Conservation (phyloP, 2,888 invertebrate species). For the Sycophila texana region DNA sequence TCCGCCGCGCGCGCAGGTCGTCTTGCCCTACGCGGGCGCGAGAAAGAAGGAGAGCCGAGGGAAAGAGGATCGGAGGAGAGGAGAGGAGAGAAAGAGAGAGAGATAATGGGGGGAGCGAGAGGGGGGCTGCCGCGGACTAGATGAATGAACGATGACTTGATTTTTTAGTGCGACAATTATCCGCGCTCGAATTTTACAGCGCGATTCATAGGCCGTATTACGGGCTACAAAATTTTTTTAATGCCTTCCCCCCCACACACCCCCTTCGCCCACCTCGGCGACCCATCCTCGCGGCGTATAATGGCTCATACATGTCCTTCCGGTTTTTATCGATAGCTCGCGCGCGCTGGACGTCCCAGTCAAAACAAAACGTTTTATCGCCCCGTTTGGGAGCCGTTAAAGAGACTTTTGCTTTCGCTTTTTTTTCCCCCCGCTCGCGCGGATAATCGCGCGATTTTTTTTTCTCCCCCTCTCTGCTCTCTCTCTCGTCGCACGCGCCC, state of each 20-base stretch:
- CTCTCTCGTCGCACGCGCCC: too few species aligned
- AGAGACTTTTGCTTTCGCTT: slow-evolving; percentile 42
- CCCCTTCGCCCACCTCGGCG: background rate
- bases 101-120: slow-evolving; percentile 3
- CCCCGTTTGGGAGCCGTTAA: slow-evolving; percentile 34
- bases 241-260: slow-evolving; percentile 28
- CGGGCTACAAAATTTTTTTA: slow-evolving; percentile 55
- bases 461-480: background rate
- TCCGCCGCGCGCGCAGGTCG: background rate
- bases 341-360: slow-evolving; percentile 25
- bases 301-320: slow-evolving; percentile 57
- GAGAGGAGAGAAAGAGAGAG: slow-evolving; percentile 13
- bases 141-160: slow-evolving; percentile 55
- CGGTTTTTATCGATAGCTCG: slow-evolving; percentile 55
- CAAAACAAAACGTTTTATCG: slow-evolving; percentile 55
- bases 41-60: slow-evolving; percentile 17
- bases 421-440: slow-evolving; percentile 16
- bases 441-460: background rate
- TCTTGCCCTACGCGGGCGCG: slow-evolving; percentile 22
- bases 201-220: slow-evolving; percentile 56
- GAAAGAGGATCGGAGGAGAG: slow-evolving; percentile 27
- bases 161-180: slow-evolving; percentile 57
- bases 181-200: slow-evolving; percentile 55
- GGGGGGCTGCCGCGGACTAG: slow-evolving; percentile 4
- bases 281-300: slow-evolving; percentile 14